Conservation (phyloP, 1,140 invertebrate genomes). For the Drosophila paulistorum region DNA sequence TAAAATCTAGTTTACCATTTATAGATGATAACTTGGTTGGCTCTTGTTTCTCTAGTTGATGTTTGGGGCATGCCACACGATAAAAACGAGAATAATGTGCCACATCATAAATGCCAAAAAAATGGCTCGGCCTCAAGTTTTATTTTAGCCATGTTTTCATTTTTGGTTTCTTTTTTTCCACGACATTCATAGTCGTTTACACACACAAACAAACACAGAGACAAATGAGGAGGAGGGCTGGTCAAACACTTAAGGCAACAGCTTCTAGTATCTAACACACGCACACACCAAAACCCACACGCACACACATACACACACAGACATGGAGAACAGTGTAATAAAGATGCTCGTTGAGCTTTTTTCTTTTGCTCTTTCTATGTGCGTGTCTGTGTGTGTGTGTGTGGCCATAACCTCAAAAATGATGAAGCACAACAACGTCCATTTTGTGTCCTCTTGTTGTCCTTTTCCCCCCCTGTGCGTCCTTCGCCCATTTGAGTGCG, state of each 20-base stretch:
- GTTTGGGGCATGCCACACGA: constrained; percentile 58
- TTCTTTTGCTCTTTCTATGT: neutral
- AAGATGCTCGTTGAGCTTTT: constrained; percentile 60
- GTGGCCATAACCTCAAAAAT: constrained; percentile 71
- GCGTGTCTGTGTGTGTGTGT: constrained; percentile 29
- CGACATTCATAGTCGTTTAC: constrained; percentile 51
- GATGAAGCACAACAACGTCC: constrained; percentile 69
- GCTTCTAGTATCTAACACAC: constrained; percentile 29
- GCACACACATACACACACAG: constrained; percentile 25
- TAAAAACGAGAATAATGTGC: constrained; percentile 75
- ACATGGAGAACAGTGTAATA: constrained; percentile 63
- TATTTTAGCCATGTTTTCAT: constrained; percentile 19
- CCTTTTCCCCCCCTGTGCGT: neutral
- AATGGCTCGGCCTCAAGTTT: constrained; percentile 62
- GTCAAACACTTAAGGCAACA: constrained; percentile 53
- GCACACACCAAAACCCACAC: neutral
- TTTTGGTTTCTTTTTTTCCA: constrained; percentile 27
- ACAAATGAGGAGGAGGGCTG: constrained; percentile 46
- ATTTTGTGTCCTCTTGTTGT: constrained; percentile 34
- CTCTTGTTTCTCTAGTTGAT: constrained; percentile 12
- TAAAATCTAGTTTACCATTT: constrained; percentile 77
- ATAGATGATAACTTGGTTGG: constrained; percentile 56
- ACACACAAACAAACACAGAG: constrained; percentile 23
- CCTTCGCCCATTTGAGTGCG: constrained; percentile 17
- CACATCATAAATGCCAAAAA: constrained; percentile 81